Evolutionary conservation across 1,140 invertebrate genomes (phyloP).

Genomic region (Drosophila repletoides): DNA sequence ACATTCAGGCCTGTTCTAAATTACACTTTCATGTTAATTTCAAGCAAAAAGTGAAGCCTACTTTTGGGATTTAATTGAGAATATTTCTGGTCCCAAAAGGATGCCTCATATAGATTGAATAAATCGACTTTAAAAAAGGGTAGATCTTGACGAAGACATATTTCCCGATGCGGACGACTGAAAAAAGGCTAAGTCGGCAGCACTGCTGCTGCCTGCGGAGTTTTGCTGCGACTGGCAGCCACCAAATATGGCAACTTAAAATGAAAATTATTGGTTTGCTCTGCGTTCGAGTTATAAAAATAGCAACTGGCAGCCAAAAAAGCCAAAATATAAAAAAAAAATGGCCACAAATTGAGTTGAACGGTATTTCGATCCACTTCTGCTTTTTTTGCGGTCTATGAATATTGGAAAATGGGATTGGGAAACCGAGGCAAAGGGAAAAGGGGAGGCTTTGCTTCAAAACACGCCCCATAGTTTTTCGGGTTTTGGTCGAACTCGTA

Average conservation of each 20-base stretch:
- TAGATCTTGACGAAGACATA: no score
- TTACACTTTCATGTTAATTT: no score
- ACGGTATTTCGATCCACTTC: constrained; percentile 55
- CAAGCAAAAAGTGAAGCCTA: no score
- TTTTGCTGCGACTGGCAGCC: constrained; percentile 54
- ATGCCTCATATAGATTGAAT: no score
- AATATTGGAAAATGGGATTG: neutral
- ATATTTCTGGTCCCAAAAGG: no score
- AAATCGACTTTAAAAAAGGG: no score
- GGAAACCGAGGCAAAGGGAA: neutral
- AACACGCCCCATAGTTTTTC: constrained; percentile 61
- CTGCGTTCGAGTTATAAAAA: constrained; percentile 25
- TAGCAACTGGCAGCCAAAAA: constrained; percentile 10
- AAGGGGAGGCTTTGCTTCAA: neutral
- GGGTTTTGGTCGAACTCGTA: neutral
- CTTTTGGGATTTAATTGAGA: no score
- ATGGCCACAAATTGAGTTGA: constrained; percentile 69
- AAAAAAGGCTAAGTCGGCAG: no score
- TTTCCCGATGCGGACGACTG: no score
- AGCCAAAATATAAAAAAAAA: constrained; percentile 39
- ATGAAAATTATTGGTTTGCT: constrained; percentile 73
- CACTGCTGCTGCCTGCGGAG: neutral
- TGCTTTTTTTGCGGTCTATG: neutral
- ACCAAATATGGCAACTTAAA: constrained; percentile 63
- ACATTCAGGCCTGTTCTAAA: no score